Percentiles rank a stretch among this genome's conserved stretches.
phyloP scores from a whole-genome alignment of 2,797 vertebrate genomes.

The Scolopax rusticola region DNA sequence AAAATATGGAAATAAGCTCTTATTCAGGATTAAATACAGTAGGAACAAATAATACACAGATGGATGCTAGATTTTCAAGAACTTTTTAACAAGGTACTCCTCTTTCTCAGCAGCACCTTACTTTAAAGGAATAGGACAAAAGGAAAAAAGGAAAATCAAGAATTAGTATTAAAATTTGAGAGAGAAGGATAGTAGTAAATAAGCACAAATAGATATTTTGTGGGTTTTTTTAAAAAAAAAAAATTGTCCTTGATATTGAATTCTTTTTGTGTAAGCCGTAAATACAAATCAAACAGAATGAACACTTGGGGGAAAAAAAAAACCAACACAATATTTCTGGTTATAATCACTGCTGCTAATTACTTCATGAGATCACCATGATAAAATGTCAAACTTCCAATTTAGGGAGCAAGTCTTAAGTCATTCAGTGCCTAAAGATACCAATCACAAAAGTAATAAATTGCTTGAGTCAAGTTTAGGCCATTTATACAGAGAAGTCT shows the following conservation, averaged over 20 bases:
- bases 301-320: neutral
- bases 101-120: neutral
- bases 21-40: constrained; percentile 20
- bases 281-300: neutral
- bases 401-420: neutral
- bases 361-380: neutral
- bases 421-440: neutral
- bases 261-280: neutral
- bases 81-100: neutral
- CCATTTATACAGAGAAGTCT: neutral
- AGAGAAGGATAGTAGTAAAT: neutral
- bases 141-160: neutral
- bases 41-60: neutral
- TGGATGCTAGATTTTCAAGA: neutral
- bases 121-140: neutral
- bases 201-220: neutral
- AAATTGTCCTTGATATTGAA: neutral
- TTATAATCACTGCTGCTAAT: neutral
- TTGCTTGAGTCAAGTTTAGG: neutral
- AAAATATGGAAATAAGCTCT: neutral
- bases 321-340: neutral
- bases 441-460: neutral
- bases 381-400: neutral
- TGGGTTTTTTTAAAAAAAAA: neutral
- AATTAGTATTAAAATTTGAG: neutral